phyloP scores from a whole-genome alignment of 2,888 invertebrate genomes.

The Athalia circularis region DNA sequence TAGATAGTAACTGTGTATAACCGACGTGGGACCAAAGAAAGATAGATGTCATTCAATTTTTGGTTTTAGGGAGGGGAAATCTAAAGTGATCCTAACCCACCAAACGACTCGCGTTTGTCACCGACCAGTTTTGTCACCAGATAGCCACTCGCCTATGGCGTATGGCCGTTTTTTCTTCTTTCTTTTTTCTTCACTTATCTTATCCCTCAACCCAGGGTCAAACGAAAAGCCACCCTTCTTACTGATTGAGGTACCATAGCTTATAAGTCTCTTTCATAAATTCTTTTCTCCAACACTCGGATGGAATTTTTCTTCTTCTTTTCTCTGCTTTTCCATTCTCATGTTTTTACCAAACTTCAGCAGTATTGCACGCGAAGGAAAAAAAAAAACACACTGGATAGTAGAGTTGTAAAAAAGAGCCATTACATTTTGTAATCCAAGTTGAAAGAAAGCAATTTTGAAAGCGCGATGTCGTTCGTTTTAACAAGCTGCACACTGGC shows the following conservation, averaged over 20 bases:
- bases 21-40: neutral
- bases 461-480: slow-evolving; percentile 25
- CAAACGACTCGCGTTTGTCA: slow-evolving; percentile 38
- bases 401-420: neutral
- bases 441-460: slow-evolving; percentile 19
- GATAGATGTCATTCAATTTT: slow-evolving; percentile 43
- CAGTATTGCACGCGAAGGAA: no score
- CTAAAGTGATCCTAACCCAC: slow-evolving; percentile 37
- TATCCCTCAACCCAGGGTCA: no score
- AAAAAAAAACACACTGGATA: slow-evolving; percentile 1
- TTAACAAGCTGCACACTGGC: slow-evolving; percentile 4
- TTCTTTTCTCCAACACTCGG: neutral
- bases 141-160: neutral
- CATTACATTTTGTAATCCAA: neutral
- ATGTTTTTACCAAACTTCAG: slow-evolving; percentile 29
- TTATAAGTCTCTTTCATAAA: no score
- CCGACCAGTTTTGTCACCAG: slow-evolving; percentile 1
- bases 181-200: no score
- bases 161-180: no score
- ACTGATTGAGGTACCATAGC: no score
- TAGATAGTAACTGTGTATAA: no score
- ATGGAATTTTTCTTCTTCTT: neutral
- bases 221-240: no score
- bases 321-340: no score
- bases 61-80: slow-evolving; percentile 15